Conservation (phyloP, 2,113 vertebrate species). For the Girardinichthys multiradiatus region DNA sequence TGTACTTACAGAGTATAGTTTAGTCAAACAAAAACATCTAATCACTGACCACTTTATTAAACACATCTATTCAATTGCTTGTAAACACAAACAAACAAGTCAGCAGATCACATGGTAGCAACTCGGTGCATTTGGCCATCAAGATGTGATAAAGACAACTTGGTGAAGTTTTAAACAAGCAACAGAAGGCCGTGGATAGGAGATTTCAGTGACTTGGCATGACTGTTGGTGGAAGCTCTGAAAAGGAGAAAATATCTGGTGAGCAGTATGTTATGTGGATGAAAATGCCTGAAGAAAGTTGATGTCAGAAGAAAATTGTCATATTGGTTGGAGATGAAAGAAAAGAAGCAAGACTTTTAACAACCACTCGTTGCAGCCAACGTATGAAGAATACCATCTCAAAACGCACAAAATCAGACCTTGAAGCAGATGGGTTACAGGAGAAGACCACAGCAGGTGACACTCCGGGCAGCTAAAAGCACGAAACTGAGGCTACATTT, state of each 20-base stretch:
- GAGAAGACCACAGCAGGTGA: not conserved
- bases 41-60: not conserved
- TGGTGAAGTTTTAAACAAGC: not conserved
- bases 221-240: not conserved
- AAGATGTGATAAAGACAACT: not conserved
- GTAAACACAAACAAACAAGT: not conserved
- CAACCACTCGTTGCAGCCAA: not conserved
- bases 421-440: not conserved
- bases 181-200: not conserved
- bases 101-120: not conserved
- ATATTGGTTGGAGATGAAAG: not conserved
- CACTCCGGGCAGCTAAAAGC: not conserved
- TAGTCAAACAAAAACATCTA: not conserved
- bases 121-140: not conserved
- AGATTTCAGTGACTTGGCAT: not conserved
- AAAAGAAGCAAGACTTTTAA: not conserved
- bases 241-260: not conserved
- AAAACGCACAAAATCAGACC: not conserved
- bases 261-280: not conserved
- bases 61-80: not conserved
- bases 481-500: not conserved
- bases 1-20: not conserved
- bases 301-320: not conserved
- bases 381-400: not conserved
- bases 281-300: not conserved